Conservation (phyloP, 23 tunicate species). For the Halocynthia aurantium region DNA sequence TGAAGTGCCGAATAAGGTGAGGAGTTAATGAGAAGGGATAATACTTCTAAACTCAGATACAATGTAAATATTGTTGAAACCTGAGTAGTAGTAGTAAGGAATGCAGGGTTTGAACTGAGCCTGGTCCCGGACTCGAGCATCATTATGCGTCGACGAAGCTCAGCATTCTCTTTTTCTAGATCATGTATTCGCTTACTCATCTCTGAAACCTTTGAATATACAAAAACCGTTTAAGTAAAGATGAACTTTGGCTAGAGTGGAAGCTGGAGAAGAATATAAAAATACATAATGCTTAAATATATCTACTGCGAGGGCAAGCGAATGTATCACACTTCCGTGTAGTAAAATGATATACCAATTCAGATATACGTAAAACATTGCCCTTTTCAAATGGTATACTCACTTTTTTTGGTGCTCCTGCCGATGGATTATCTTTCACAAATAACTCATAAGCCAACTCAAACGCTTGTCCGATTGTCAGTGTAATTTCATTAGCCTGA, state of each 20-base stretch:
- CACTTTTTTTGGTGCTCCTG: slow-evolving; percentile 12
- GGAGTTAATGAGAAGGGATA: no score
- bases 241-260: not conserved
- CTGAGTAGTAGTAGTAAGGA: no score
- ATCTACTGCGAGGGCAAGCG: no score
- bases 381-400: not conserved
- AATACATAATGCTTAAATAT: no score
- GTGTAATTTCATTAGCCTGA: slow-evolving; percentile 85
- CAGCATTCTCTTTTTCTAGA: slow-evolving; percentile 62
- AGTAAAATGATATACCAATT: not conserved
- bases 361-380: not conserved
- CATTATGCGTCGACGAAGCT: slow-evolving; percentile 46
- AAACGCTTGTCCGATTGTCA: slow-evolving; percentile 90
- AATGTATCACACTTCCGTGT: no score
- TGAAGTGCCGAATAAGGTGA: no score
- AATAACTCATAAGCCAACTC: slow-evolving; percentile 68
- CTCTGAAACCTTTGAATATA: slow-evolving; percentile 42
- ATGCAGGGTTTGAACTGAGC: not conserved
- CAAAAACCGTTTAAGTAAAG: not conserved
- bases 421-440: slow-evolving; percentile 24
- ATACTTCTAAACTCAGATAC: no score
- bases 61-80: no score
- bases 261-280: no score
- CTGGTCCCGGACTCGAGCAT: slow-evolving; percentile 22
- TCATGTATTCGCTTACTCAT: slow-evolving; percentile 48